A percentile compares a stretch with the other conserved stretches of the same genome.
These are phyloP conservation scores for Palaemon carinicauda DNA, from an alignment of 1,140 invertebrate genomes.

Conservation along the genomic window DNA sequence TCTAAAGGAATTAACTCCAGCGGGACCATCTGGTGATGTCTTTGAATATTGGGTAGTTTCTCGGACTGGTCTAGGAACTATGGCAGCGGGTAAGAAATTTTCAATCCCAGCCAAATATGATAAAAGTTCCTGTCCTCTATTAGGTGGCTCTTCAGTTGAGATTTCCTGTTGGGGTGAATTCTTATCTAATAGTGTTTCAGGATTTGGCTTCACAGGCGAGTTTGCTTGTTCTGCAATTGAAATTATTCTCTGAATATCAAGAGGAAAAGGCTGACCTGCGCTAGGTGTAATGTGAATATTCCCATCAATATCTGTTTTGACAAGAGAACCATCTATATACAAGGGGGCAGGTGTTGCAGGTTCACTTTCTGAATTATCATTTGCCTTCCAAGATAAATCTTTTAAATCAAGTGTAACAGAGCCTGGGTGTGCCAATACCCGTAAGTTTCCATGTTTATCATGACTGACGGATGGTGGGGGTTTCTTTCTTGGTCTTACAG, in stretches of 20 bases:
- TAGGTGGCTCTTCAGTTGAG: neutral
- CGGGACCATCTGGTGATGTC: neutral
- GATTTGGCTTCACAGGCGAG: neutral
- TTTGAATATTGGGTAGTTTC: neutral
- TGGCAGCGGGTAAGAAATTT: neutral
- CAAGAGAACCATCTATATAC: neutral
- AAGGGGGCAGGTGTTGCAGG: neutral
- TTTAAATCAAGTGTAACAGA: neutral
- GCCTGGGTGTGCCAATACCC: neutral
- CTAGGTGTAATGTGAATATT: constrained; percentile 11
- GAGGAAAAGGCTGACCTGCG: neutral
- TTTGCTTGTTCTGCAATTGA: neutral
- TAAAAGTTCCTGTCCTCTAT: neutral
- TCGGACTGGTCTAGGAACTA: neutral
- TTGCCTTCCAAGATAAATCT: neutral
- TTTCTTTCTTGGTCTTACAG: no score
- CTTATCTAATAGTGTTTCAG: neutral
- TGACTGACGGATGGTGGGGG: neutral
- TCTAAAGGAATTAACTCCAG: neutral
- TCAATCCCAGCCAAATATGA: neutral
- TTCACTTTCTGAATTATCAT: neutral
- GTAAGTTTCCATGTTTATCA: neutral
- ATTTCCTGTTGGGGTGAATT: neutral
- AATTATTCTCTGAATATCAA: constrained; percentile 3
- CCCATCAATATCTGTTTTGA: neutral